phyloP scores from a whole-genome alignment of 2,113 vertebrate species.

The Sarotherodon lohbergeri region DNA sequence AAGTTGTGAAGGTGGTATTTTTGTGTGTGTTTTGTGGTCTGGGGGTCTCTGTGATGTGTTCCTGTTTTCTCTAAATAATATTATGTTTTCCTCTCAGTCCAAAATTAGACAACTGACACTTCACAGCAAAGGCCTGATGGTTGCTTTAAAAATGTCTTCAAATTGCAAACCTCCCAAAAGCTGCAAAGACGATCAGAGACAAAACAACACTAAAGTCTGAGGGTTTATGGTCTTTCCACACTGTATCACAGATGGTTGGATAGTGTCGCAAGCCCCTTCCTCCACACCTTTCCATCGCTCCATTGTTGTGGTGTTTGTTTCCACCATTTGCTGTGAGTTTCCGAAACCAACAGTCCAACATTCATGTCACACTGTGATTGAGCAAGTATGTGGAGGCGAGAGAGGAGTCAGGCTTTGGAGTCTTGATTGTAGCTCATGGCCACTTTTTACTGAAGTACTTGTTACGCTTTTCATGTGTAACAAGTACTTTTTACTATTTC shows the following conservation, averaged over 20 bases:
- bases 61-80: constrained; percentile 12
- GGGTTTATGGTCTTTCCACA: not conserved
- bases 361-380: not conserved
- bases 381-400: not conserved
- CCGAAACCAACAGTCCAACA: not conserved
- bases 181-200: not conserved
- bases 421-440: not conserved
- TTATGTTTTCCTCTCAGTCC: not conserved
- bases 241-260: not conserved
- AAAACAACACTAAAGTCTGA: not conserved
- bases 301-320: not conserved
- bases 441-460: not conserved
- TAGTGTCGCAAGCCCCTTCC: not conserved
- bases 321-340: not conserved
- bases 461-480: not conserved
- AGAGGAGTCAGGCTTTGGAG: not conserved
- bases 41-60: not conserved
- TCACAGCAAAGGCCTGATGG: not conserved
- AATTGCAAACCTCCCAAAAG: not conserved
- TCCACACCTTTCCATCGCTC: not conserved
- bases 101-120: not conserved
- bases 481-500: not conserved
- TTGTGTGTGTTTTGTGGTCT: not conserved
- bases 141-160: not conserved
- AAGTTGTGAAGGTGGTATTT: not conserved